Evolutionary conservation across 2,797 vertebrate species (phyloP), one percentile per base, ranked within the genome.

Genomic region (Phyllotis vaccarum): DNA sequence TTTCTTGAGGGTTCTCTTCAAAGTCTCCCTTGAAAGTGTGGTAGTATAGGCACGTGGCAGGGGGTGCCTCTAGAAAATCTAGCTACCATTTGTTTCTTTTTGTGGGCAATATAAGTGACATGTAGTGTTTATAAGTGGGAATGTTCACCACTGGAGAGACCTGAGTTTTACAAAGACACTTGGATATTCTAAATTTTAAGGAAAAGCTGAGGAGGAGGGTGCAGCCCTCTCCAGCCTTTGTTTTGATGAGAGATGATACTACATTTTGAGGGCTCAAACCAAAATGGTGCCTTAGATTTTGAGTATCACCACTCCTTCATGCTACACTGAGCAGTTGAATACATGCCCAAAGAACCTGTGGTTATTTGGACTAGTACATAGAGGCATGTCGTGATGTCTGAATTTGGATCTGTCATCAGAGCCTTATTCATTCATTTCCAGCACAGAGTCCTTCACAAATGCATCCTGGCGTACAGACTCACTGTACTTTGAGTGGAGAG

Each of bases 321-420:
- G 93, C 95, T 98, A 80, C 94, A 98, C 95, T 89, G 96, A 94
- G 90, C 88, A 86, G 68, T 87, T 98, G 97, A 98, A 96, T 68
- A 70, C 58, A 43, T 97, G 94, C 95, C 95, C 85, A 62, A 60
- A 96, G 95, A 96, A 78, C 97, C 86, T 19, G 83, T 4, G 19
- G 66, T 97, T 98, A 64, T 95, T 98, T 98, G 97, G 85, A 94
- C 96, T 74, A 96, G 72, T 80, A 87, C 89, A 86, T 64, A 66
- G 94, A 96, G 78, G 94, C 89, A n/a, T 92, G 90, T 87, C 3
- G 68, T 0, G 0, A 95, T 98, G 96, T 97, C 5, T 98, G 95
- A 97, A 96, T 98, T 96, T 97, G 94, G 97, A 94, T 97, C 72
- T 95, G 54, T 96, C 86, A 5, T 54, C 96, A 96, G 91, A 96